Conservation (phyloP, 2,113 vertebrate genomes). For the Murina feae region DNA sequence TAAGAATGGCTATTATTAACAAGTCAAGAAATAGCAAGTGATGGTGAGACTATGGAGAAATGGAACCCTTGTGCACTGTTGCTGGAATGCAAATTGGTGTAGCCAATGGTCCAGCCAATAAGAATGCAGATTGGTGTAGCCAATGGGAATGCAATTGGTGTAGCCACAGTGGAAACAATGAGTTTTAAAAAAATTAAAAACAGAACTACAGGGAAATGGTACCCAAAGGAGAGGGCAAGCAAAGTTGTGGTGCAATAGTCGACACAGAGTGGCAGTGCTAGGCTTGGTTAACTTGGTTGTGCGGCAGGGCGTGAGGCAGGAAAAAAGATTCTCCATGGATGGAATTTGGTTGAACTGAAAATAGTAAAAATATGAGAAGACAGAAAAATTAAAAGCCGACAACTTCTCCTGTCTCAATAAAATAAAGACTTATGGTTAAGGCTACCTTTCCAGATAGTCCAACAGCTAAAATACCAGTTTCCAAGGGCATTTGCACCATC, state of each 20-base stretch:
- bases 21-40: neutral
- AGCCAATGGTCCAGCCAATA: no score
- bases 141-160: neutral
- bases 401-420: neutral
- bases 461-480: conserved; percentile 31
- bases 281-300: no score
- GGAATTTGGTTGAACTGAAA: conserved; percentile 16
- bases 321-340: neutral
- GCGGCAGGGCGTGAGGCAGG: no score
- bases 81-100: neutral
- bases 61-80: neutral
- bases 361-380: neutral
- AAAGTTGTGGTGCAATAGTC: no score
- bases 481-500: neutral
- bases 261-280: no score
- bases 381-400: neutral
- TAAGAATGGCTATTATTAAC: neutral
- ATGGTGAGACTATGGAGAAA: neutral
- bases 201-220: neutral
- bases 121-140: neutral
- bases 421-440: neutral
- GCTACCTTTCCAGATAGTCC: conserved; percentile 36
- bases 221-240: no score
- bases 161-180: neutral
- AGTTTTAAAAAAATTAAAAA: neutral